These are phyloP conservation scores for Spicauda simplicius DNA, from an alignment of 2,888 invertebrate genomes.

Conservation along the genomic window DNA sequence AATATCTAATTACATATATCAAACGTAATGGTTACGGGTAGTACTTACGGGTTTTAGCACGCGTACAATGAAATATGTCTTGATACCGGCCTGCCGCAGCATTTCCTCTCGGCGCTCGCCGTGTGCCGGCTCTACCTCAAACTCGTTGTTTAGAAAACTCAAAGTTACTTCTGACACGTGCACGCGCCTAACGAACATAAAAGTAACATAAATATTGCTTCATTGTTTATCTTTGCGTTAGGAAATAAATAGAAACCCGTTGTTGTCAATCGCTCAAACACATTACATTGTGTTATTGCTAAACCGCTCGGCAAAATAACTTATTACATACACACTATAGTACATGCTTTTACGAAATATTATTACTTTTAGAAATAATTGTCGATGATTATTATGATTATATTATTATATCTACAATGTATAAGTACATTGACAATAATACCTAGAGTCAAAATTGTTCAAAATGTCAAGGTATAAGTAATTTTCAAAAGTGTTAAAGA, in stretches of 20 bases:
- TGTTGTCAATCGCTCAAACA: not conserved
- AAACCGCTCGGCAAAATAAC: conserved; percentile 7
- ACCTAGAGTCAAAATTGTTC: too few species aligned
- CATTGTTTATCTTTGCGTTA: not conserved
- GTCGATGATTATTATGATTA: too few species aligned
- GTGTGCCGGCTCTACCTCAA: conserved; percentile 95
- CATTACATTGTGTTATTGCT: conserved; percentile 11
- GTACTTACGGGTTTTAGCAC: conserved; percentile 91
- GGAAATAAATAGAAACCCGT: conserved; percentile 6
- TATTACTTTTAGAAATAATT: not conserved
- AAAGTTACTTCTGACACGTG: conserved; percentile 97
- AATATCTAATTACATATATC: too few species aligned
- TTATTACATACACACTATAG: not conserved
- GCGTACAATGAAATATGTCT: conserved; percentile 95
- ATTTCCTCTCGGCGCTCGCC: conserved; percentile 97
- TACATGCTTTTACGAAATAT: not conserved
- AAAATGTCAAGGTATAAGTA: too few species aligned
- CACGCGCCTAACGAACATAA: conserved; percentile 88
- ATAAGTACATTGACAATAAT: too few species aligned
- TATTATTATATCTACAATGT: too few species aligned
- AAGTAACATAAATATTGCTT: conserved; percentile 4
- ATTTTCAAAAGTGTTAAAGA: too few species aligned
- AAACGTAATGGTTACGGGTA: not conserved
- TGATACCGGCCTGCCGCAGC: conserved; percentile 93
- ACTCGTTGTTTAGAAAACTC: conserved; percentile 94